phyloP scores from a whole-genome alignment of 92 coral and sea anemone genomes.

The Porites rus region DNA sequence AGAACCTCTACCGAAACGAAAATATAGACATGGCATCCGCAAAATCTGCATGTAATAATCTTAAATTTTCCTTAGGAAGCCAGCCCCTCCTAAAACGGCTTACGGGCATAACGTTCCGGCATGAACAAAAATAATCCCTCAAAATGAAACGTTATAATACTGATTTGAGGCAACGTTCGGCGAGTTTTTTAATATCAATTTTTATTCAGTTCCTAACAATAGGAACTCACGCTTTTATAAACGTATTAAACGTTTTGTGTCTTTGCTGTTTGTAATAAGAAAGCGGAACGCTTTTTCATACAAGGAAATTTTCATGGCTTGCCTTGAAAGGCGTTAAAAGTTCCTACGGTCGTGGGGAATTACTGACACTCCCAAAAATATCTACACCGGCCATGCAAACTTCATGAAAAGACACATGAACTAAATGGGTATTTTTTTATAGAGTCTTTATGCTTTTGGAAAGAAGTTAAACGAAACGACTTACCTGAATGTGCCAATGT shows the following conservation, averaged over 20 bases:
- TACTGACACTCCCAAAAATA: background rate
- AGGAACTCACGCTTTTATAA: background rate
- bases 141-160: background rate
- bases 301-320: background rate
- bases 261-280: background rate
- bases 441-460: background rate
- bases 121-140: background rate
- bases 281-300: background rate
- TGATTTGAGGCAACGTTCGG: background rate
- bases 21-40: background rate
- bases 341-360: too few species aligned
- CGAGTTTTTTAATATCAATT: background rate
- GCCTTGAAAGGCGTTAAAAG: too few species aligned
- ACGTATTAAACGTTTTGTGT: background rate
- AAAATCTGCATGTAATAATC: conserved; percentile 5
- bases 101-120: background rate
- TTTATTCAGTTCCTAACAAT: background rate
- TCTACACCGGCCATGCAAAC: background rate
- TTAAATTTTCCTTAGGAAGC: background rate
- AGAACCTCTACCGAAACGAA: background rate
- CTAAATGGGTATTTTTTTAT: background rate
- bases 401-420: background rate
- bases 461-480: background rate
- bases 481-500: conserved; percentile 16
- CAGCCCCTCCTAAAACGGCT: background rate